Base-by-base conservation (phyloP, 2,797 vertebrate species). In the Sebastes aleutianus region DNA sequence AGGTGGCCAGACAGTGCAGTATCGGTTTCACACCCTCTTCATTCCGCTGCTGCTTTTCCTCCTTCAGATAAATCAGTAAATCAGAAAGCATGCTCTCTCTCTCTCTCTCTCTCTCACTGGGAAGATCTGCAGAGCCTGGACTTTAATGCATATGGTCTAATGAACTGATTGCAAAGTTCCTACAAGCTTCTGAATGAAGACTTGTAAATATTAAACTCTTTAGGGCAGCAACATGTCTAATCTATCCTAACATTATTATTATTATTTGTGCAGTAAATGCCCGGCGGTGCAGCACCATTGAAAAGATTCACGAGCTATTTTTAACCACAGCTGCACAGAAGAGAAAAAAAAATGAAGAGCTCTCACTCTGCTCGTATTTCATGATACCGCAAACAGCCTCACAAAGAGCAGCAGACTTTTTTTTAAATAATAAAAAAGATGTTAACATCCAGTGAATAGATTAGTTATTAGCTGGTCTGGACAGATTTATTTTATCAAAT, bases 21-120 rank as follows among this genome's bases (percentile, higher is more conserved):
- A 92, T 94, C 90, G 89, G 88, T 90, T 78, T 82, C 88, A 90
- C 88, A 67, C 84, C 86, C 80, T 83, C 53, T 10, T 65, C 68
- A 22, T 78, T 84, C 79, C 63, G 22, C 39, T 13, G 20, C 34
- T 58, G 3, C 8, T 27, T 36, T 57, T 24, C 34, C 12, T 50
- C 20, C 24, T 50, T 26, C 32, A 24, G 4, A 70, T 26, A 36
- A 26, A 34, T 50, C 18, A n/a, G 8, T 26, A 22, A 26, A 29
- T 24, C 24, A 39, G 5, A 32, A n/a, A 13, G 32, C 54, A 18
- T 31, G 10, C 7, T 32, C 31, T 32, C 31, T 32, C 4, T 34
- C 1, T 32, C 31, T 32, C 4, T 34, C 1, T 34, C 34, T 34
- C 34, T 36, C 34, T 36, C 34, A 57, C 11, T 43, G 22, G 63